phyloP scores from a whole-genome alignment of 2,113 vertebrate genomes.

The Pteropus alecto region DNA sequence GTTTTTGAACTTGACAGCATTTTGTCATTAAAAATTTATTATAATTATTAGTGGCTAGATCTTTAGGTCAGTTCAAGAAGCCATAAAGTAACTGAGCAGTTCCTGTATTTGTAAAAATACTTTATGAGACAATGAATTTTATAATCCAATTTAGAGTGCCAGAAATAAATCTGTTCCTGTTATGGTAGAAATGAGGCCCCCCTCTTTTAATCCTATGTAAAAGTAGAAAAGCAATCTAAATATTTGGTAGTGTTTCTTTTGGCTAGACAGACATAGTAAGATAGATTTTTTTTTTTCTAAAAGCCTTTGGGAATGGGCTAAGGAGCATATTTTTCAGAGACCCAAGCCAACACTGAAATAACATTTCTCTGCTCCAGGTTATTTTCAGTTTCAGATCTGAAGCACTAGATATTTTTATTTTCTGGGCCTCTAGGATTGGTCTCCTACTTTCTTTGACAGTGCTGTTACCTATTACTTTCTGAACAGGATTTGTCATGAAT shows the following conservation, averaged over 20 bases:
- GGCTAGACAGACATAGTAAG: neutral
- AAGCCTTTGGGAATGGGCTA: neutral
- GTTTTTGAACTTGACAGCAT: neutral
- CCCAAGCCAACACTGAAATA: neutral
- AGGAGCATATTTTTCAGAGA: neutral
- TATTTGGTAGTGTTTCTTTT: neutral
- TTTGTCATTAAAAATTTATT: constrained; percentile 43
- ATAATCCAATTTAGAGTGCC: neutral
- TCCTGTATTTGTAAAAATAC: constrained; percentile 43
- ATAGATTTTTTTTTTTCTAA: neutral
- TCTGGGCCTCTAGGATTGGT: neutral
- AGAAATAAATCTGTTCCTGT: constrained; percentile 16
- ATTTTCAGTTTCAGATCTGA: neutral
- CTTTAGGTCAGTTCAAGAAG: neutral
- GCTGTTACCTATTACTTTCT: neutral
- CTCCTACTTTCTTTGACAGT: neutral
- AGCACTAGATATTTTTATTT: constrained; percentile 19
- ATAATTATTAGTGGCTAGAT: neutral
- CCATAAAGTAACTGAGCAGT: neutral
- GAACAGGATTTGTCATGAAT: neutral
- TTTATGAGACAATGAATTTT: constrained; percentile 10
- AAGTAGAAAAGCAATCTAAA: neutral
- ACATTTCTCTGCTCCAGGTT: neutral
- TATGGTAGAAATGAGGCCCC: neutral
- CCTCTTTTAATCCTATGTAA: neutral